phyloP scores from a whole-genome alignment of 2,113 vertebrate species.

The Protomyctophum bolini region DNA sequence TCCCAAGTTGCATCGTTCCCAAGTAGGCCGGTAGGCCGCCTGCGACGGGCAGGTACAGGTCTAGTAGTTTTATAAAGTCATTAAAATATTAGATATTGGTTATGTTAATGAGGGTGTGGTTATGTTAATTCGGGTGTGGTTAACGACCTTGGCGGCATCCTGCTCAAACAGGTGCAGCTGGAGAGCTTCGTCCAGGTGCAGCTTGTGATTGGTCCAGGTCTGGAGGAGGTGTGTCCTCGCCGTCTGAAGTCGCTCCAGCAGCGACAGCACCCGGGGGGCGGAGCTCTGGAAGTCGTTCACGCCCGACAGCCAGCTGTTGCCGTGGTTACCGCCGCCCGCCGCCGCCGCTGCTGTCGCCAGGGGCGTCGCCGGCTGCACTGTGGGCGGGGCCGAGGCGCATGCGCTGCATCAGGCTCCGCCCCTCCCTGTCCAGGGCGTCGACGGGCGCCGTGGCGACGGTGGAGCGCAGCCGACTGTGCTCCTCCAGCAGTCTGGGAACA shows the following conservation, averaged over 20 bases:
- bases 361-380: slow-evolving; percentile 27
- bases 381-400: slow-evolving; percentile 85
- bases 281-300: slow-evolving; percentile 97
- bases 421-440: slow-evolving; percentile 93
- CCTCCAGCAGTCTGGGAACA: slow-evolving; percentile 85
- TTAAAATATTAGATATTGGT: no score
- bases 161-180: slow-evolving; percentile 96
- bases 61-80: no score
- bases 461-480: slow-evolving; percentile 93
- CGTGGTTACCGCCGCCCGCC: slow-evolving; percentile 80
- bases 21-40: no score
- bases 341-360: slow-evolving; percentile 22
- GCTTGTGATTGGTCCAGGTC: slow-evolving; percentile 72
- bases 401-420: slow-evolving; percentile 91
- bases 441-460: slow-evolving; percentile 94
- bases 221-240: slow-evolving; percentile 78
- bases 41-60: no score
- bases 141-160: slow-evolving; percentile 92
- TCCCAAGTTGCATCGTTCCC: no score
- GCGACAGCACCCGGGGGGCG: slow-evolving; percentile 92
- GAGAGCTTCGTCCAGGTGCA: slow-evolving; percentile 95
- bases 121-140: no score
- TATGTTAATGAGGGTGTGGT: no score
- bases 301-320: slow-evolving; percentile 92
- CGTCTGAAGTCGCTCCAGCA: slow-evolving; percentile 93